Base-by-base conservation (phyloP, 1,140 invertebrate species). In the Aleiodes sp. region DNA sequence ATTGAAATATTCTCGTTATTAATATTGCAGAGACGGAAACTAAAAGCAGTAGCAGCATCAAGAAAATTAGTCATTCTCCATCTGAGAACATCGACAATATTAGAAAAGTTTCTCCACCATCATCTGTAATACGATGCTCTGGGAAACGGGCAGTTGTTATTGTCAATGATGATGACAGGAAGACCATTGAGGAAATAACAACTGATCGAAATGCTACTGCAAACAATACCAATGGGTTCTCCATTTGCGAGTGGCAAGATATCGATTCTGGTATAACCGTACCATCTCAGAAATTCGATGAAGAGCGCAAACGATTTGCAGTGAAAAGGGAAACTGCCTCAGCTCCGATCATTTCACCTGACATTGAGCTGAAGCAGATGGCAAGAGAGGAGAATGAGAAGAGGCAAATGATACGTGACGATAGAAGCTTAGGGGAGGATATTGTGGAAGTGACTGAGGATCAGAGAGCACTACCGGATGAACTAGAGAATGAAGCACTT, bases 171-270 rank as follows among this genome's bases (percentile, higher is more conserved):
- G 33, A 21, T 37, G 14, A 66, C 28, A 12, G 19, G 26, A 52
- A 16, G 31, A 61, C 37, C 39, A 21, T 35, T 16, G 10, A 29
- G 14, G 28, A 21, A 61, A 68, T 61, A 14, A 28, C 61, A 37
- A 21, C 6, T 29, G 31, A 33, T 24, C 14, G 19, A n/a, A n/a
- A n/a, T 21, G 16, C 6, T 52, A 52, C 46, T 24, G 12, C 46
- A 52, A 16, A 52, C 26, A 52, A 52, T 37, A 14, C 52, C 16
- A 29, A 65, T 35, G 46, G 37, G 24, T 26, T 31, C 33, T 68
- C 57, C 39, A 68, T 46, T 61, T 62, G 26, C 57, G 26, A 68
- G 31, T 68, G 57, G 66, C n/a, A 52, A 52, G 19, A 52, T 52
- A 52, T 21, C 7, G 35, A 12, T 16, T 60, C 24, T 33, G 28